Base-by-base conservation (phyloP, 2,888 invertebrate genomes). In the Eupithecia subumbrata region DNA sequence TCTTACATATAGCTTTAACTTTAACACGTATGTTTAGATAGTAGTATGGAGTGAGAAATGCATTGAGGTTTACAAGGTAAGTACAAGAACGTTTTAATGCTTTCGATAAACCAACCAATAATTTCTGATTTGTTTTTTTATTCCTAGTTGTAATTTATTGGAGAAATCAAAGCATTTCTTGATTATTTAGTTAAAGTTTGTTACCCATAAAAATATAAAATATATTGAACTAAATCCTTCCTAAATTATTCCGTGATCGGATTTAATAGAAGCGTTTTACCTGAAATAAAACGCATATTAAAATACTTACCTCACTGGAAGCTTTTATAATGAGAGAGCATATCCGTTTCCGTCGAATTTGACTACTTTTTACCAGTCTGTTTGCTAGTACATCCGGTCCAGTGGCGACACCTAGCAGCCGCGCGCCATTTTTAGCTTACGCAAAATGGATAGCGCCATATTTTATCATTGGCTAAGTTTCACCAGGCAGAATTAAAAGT, bases 231-330 rank as follows among this genome's bases (percentile, higher is more conserved):
- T 30, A 25, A 67, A 67, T 67, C 66, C 69, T 73, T 73, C 75
- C 75, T 71, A 72, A 73, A 76, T 76, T 71, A 78, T 79, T 73
- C n/a, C 69, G 63, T 60, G 56, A 22, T 72, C 56, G 45, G 64
- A 73, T 67, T 73, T n/a, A n/a, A n/a, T n/a, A n/a, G n/a, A n/a
- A n/a, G n/a, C n/a, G n/a, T n/a, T n/a, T n/a, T n/a, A n/a, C n/a
- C n/a, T n/a, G n/a, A n/a, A n/a, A n/a, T n/a, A n/a, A n/a, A n/a
- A n/a, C n/a, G n/a, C n/a, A n/a, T n/a, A n/a, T n/a, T n/a, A n/a
- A n/a, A n/a, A n/a, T n/a, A n/a, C n/a, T n/a, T n/a, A n/a, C n/a
- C n/a, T n/a, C n/a, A n/a, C n/a, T n/a, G n/a, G n/a, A n/a, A n/a
- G n/a, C n/a, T n/a, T n/a, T n/a, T n/a, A n/a, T n/a, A n/a, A n/a